A percentile compares a stretch with the other conserved stretches of the same genome.
These are phyloP conservation scores for Lottia gigantea DNA, from an alignment of 2,888 invertebrate genomes.

Conservation along the genomic window DNA sequence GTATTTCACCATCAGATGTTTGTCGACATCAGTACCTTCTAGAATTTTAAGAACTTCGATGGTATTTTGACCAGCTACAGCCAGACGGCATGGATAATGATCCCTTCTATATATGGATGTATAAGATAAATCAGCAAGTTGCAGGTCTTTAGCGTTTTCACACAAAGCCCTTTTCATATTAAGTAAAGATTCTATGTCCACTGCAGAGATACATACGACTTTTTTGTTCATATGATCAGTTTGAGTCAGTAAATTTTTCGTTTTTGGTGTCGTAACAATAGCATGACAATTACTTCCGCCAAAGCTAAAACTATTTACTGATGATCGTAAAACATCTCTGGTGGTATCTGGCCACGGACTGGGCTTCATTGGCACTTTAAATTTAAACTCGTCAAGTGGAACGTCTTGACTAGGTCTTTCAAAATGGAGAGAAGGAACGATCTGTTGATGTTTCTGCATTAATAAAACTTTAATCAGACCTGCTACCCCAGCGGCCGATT, in stretches of 20 bases:
- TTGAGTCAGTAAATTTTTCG: neutral
- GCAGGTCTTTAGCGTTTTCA: neutral
- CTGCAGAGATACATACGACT: neutral
- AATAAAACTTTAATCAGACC: conserved; percentile 50
- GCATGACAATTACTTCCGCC: conserved; percentile 45
- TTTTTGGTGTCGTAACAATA: conserved; percentile 21
- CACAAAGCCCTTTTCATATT: neutral
- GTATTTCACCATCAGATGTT: neutral
- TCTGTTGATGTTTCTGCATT: conserved; percentile 45
- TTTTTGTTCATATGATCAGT: neutral
- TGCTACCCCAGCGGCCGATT: conserved; percentile 50
- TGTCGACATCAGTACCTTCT: neutral
- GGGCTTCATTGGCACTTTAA: conserved; percentile 15
- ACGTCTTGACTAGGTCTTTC: conserved; percentile 27
- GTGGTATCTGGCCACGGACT: neutral
- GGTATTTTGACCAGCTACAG: neutral
- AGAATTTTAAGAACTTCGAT: neutral
- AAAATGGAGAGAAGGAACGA: conserved; percentile 41
- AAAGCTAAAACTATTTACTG: conserved; percentile 41
- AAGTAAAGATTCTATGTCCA: neutral
- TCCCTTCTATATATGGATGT: conserved; percentile 21
- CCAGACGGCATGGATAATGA: conserved; percentile 18
- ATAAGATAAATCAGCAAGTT: conserved; percentile 9
- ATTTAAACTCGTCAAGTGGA: conserved; percentile 17
- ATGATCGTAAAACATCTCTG: neutral